These are phyloP conservation scores for Sclerodermus sp. DNA, from an alignment of 2,888 invertebrate species.

Conservation along the genomic window DNA sequence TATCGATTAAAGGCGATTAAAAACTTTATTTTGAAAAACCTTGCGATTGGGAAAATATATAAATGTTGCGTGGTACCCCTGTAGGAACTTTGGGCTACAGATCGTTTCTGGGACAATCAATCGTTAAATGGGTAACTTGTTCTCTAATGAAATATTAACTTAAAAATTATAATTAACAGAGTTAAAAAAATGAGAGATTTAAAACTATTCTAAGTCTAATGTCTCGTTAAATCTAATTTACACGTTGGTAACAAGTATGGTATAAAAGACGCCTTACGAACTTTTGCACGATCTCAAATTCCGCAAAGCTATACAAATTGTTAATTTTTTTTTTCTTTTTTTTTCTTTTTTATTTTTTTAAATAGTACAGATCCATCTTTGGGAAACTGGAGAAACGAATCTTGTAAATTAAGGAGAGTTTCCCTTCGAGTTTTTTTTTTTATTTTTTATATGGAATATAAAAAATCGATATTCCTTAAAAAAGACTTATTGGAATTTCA, in stretches of 20 bases:
- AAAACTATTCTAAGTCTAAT: slow-evolving; percentile 42
- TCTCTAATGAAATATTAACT: slow-evolving; percentile 25
- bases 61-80: slow-evolving; percentile 47
- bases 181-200: slow-evolving; percentile 23
- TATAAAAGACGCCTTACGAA: slow-evolving; percentile 44
- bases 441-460: too few relatives aligned
- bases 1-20: slow-evolving; percentile 33
- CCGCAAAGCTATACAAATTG: too few relatives aligned
- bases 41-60: slow-evolving; percentile 48
- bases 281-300: too few relatives aligned
- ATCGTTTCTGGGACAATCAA: slow-evolving; percentile 41
- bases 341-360: too few relatives aligned
- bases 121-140: slow-evolving; percentile 35
- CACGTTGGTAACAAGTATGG: slow-evolving; percentile 55
- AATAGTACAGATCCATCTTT: too few relatives aligned
- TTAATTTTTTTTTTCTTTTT: too few relatives aligned
- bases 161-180: slow-evolving; percentile 32
- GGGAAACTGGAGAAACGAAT: too few relatives aligned
- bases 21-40: slow-evolving; percentile 55
- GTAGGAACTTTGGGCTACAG: slow-evolving; percentile 56
- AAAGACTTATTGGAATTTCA: too few relatives aligned
- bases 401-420: too few relatives aligned
- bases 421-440: too few relatives aligned
- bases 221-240: slow-evolving; percentile 40
- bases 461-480: too few relatives aligned